Evolutionary conservation across 2,888 invertebrate species (phyloP).

Genomic region (Mesodorylaimus sp.): DNA sequence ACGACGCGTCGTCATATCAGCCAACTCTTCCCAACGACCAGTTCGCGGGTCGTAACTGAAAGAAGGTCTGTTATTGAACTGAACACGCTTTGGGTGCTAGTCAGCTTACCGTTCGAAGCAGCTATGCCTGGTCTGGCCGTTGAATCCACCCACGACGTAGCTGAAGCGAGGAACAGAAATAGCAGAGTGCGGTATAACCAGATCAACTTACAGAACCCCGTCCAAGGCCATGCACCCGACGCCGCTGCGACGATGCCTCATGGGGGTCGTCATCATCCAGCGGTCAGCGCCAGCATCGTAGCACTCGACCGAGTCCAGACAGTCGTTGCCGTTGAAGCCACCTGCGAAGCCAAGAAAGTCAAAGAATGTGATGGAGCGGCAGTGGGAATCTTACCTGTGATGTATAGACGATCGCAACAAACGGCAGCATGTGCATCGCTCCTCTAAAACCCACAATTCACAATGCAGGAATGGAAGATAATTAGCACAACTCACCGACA

Average conservation of each 20-base stretch:
- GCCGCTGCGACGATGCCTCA: constrained; percentile 71
- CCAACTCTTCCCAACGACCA: constrained; percentile 45
- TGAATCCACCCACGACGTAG: constrained; percentile 56
- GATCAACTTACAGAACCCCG: no score
- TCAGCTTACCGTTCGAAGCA: no score
- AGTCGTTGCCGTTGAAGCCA: constrained; percentile 34
- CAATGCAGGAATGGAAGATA: no score
- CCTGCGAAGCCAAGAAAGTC: no score
- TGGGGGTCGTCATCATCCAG: constrained; percentile 60
- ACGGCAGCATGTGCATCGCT: constrained; percentile 34
- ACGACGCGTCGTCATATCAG: constrained; percentile 54
- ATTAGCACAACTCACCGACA: no score
- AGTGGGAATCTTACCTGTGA: constrained; percentile 16
- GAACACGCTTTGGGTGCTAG: no score
- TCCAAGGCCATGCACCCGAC: constrained; percentile 75
- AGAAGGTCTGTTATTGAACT: no score
- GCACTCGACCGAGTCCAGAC: constrained; percentile 50
- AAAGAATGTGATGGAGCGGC: no score
- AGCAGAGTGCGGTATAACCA: no score
- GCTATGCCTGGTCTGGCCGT: constrained; percentile 49
- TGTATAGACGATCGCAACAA: constrained; percentile 30
- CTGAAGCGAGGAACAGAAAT: no score
- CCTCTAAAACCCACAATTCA: no score
- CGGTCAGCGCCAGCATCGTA: constrained; percentile 57
- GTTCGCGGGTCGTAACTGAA: constrained; percentile 39